These are phyloP conservation scores for Epinotia demarniana DNA, from an alignment of 2,888 invertebrate genomes.

Conservation along the genomic window DNA sequence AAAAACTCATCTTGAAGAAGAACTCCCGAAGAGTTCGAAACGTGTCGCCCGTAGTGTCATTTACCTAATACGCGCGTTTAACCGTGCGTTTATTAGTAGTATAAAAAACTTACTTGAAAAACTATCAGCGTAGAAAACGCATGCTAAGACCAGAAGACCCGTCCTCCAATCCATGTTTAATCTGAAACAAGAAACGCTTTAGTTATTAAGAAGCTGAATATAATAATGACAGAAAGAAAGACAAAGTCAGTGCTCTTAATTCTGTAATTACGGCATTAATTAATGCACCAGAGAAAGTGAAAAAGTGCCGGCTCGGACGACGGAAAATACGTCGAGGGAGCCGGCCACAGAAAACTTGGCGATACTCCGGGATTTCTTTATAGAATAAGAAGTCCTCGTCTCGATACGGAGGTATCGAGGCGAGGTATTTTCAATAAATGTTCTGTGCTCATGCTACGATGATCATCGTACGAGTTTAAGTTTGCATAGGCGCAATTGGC, in stretches of 20 bases:
- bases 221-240: background rate
- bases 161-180: constrained; percentile 77
- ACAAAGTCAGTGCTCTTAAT: constrained; percentile 5
- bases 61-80: no score
- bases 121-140: constrained; percentile 73
- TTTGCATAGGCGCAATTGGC: no score
- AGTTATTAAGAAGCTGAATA: constrained; percentile 2
- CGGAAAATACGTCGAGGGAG: background rate
- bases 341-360: background rate
- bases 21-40: no score
- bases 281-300: background rate
- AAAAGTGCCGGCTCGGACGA: background rate
- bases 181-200: constrained; percentile 56
- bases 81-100: no score
- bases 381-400: no score
- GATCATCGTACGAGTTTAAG: no score
- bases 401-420: no score
- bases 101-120: constrained; percentile 73
- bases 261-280: constrained; percentile 16
- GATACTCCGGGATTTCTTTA: background rate
- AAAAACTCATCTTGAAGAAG: no score
- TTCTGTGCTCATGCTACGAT: no score
- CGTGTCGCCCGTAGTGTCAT: no score
- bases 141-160: constrained; percentile 62
- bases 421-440: no score